These are phyloP conservation scores for Meriones unguiculatus DNA, from an alignment of 2,113 vertebrate species.

Conservation along the genomic window DNA sequence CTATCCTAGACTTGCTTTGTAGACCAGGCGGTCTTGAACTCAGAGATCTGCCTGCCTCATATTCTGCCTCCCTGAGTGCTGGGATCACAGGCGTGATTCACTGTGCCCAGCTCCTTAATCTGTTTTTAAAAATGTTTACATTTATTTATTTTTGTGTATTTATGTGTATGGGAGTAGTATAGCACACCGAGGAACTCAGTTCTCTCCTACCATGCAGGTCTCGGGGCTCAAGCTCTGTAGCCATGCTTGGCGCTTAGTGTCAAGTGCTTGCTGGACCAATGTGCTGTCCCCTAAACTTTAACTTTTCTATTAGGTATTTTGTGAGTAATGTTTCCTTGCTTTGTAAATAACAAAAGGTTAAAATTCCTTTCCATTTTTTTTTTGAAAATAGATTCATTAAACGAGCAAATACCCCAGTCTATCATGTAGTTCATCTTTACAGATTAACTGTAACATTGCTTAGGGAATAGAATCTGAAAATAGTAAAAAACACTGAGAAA, in stretches of 20 bases:
- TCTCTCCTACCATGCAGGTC: not conserved
- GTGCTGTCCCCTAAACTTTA: not conserved
- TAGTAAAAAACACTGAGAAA: conserved; percentile 45
- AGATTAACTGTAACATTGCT: conserved; percentile 17
- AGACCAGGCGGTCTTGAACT: too few relatives aligned
- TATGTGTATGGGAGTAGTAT: not conserved
- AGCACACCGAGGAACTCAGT: too few relatives aligned
- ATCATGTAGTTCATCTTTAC: not conserved
- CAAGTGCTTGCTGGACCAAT: not conserved
- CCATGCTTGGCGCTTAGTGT: too few relatives aligned
- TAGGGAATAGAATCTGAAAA: not conserved
- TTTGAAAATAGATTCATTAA: conserved; percentile 29
- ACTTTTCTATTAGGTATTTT: not conserved
- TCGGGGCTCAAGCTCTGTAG: not conserved
- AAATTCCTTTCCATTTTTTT: conserved; percentile 3
- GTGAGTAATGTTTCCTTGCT: not conserved
- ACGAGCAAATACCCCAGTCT: not conserved
- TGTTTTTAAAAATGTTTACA: not conserved
- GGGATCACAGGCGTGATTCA: too few relatives aligned
- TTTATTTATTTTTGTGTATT: not conserved
- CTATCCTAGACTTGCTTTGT: too few relatives aligned
- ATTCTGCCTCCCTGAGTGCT: too few relatives aligned
- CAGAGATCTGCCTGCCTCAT: too few relatives aligned
- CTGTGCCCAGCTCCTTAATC: too few relatives aligned
- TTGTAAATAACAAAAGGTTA: conserved; percentile 45